Base-by-base conservation (phyloP, 2,797 vertebrate species). In the Morus bassanus region DNA sequence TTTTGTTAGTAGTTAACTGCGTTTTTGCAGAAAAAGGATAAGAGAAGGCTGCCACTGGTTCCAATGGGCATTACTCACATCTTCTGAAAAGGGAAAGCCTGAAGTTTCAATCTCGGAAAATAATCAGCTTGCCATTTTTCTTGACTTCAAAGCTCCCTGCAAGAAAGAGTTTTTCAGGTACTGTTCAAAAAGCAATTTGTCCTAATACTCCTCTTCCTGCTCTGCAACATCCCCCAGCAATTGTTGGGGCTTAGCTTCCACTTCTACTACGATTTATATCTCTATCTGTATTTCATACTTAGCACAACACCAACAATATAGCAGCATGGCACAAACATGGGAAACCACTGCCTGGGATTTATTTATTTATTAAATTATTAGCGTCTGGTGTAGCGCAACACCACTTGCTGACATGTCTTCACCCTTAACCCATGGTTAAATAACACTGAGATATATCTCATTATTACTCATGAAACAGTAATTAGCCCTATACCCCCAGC, bases 91-190 rank as follows among this genome's bases (percentile, higher is more conserved):
- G 25, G 98, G 97, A 91, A 98, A 96, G 0, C 2, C 4, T 45
- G 85, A 86, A 3, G 16, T 70, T 17, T 93, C 6, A 30, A 97
- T 88, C 65, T 98, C 98, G 54, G 98, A 98, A 96, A 70, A 96
- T 74, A 98, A 59, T 48, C 35, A 96, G 25, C 18, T 96, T 2
- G 3, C 78, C 88, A 7, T 98, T 93, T 43, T 97, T 45, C 1
- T 51, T 65, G 35, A 98, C 91, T 82, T 98, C 98, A 88, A 98
- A 98, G 92, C 96, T 97, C 31, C 80, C 98, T 98, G 97, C 28
- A 60, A 45, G 84, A 28, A 35, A 43, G 31, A 37, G n/a, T n/a
- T 60, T 60, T 53, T 54, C 81, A 54, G 60, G 46, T 35, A 11
- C 39, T 60, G 15, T 45, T 78, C 51, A 65, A 85, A 77, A 22